Evolutionary conservation across 2,888 invertebrate species (phyloP).

Genomic region (Pyrocoelia pectoralis): DNA sequence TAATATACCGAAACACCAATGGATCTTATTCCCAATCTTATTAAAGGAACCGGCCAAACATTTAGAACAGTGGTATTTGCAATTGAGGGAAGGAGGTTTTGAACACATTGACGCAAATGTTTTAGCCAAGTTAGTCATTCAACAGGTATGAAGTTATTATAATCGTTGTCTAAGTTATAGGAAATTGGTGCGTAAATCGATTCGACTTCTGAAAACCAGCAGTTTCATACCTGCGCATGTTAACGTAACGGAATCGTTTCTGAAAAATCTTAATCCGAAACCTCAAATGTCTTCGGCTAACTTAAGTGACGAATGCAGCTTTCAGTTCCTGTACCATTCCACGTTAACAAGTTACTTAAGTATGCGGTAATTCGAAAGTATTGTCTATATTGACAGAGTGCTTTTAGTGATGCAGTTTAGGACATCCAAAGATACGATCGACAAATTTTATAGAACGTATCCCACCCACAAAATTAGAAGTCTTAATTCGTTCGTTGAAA

Average conservation of each 20-base stretch:
- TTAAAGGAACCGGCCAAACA: slow-evolving; percentile 66
- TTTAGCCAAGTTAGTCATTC: slow-evolving; percentile 49
- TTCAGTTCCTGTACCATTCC: slow-evolving; percentile 51
- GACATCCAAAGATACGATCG: slow-evolving; percentile 53
- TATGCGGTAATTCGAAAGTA: slow-evolving; percentile 37
- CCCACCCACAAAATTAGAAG: slow-evolving; percentile 58
- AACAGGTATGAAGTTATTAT: background rate
- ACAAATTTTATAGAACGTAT: slow-evolving; percentile 55
- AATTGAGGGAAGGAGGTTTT: slow-evolving; percentile 70
- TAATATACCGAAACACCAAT: slow-evolving; percentile 62
- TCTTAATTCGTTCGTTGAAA: slow-evolving; percentile 63
- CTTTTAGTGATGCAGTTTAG: slow-evolving; percentile 58
- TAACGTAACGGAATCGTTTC: slow-evolving; percentile 57
- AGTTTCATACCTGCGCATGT: slow-evolving; percentile 54
- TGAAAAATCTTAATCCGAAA: slow-evolving; percentile 46
- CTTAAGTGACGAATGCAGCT: slow-evolving; percentile 44
- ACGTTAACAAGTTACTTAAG: slow-evolving; percentile 50
- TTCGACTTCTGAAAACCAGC: slow-evolving; percentile 57
- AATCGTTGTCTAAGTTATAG: slow-evolving; percentile 43
- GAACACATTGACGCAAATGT: slow-evolving; percentile 47
- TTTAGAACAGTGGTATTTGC: slow-evolving; percentile 68
- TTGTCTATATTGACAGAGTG: background rate
- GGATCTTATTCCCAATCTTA: slow-evolving; percentile 64
- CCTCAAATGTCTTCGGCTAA: slow-evolving; percentile 37
- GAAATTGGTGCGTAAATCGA: slow-evolving; percentile 54